These are phyloP conservation scores for Didymodactylos carnosus DNA, from an alignment of 2,888 invertebrate species.

Conservation along the genomic window DNA sequence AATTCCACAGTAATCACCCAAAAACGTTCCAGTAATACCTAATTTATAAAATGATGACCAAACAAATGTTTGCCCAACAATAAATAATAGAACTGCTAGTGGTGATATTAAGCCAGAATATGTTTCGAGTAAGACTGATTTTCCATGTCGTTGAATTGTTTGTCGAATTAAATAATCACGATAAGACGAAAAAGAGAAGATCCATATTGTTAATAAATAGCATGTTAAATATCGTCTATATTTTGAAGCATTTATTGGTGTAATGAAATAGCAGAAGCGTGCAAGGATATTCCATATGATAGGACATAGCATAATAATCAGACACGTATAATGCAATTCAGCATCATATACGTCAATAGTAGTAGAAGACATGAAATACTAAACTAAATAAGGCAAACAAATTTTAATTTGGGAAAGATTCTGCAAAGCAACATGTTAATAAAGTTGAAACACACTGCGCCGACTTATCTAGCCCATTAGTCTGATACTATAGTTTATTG, in stretches of 20 bases:
- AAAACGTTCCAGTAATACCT: constrained; percentile 22
- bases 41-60: constrained; percentile 20
- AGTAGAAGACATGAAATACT: background rate
- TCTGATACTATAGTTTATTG: too few species aligned
- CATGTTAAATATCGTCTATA: background rate
- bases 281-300: background rate
- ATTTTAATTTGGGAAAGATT: too few species aligned
- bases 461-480: too few species aligned
- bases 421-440: too few species aligned
- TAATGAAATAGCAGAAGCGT: background rate
- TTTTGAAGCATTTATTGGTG: background rate
- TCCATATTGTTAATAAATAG: background rate
- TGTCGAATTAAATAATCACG: background rate
- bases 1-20: constrained; percentile 26
- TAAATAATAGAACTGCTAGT: constrained; percentile 16
- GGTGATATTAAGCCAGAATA: background rate
- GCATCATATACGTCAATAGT: background rate
- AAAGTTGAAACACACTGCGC: too few species aligned
- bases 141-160: background rate
- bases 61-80: constrained; percentile 19
- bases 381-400: too few species aligned
- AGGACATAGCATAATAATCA: background rate
- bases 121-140: background rate
- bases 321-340: background rate
- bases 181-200: background rate